Base-by-base conservation (phyloP, 64 coral and sea anemone genomes). In the Catalaphyllia jardinei region DNA sequence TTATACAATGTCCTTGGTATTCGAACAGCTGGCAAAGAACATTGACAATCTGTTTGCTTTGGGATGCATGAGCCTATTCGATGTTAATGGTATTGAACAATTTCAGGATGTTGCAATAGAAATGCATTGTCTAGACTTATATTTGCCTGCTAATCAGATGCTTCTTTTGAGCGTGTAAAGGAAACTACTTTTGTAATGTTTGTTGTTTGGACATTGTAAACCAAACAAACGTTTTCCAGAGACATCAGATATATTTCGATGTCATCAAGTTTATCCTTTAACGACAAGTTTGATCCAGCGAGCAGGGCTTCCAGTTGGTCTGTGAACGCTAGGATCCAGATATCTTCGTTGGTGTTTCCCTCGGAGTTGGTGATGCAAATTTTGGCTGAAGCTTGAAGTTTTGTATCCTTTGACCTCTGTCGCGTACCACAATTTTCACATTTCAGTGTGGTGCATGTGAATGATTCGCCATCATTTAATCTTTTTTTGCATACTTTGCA, bases 401-500 rank as follows among this genome's bases (percentile, higher is more conserved):
- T 80, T 60, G 14, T 80, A 80, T 80, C 77, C 59, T 79, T 89
- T 10, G 87, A 89, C 87, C 76, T 89, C 11, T 89, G 51, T 78
- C 75, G 55, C 20, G 78, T 81, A 24, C 67, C 78, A 74, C 88
- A 90, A 73, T 81, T 90, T 17, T 81, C 63, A 60, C 88, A 74
- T 60, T 81, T 89, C 24, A 72, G 76, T 59, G 51, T 52, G 60
- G 78, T 59, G 59, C 59, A 63, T 20, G 59, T 83, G 80, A 83
- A 83, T 63, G 73, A 75, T 75, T 75, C 30, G 0, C 29, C 72
- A 67, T 87, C 39, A 52, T 73, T 87, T 87, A 87, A 73, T 87
- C 84, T 38, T 72, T 74, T 87, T 74, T 75, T 87, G 85, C 85
- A 87, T 73, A 87, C 85, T 87, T 87, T 38, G 85, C 85, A 87